Conservation (phyloP, 2,888 invertebrate species). For the Hemicrepidius hirtus region DNA sequence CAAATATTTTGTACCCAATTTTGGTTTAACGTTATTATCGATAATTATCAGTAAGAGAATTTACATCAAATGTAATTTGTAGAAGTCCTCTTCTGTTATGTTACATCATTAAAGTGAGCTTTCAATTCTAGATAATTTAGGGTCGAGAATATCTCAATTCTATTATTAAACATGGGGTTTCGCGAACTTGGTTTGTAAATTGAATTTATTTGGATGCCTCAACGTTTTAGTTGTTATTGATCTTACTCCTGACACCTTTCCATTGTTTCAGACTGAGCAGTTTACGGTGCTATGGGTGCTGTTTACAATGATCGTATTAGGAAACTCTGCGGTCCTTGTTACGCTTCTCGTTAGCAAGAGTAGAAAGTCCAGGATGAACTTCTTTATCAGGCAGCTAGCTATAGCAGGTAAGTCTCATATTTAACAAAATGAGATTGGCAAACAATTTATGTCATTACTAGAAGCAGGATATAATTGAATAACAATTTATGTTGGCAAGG, state of each 20-base stretch:
- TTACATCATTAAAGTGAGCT: background rate
- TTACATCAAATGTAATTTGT: conserved; percentile 6
- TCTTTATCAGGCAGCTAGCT: conserved; percentile 81
- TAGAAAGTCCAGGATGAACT: conserved; percentile 81
- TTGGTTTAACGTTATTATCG: too few species aligned
- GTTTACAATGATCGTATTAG: conserved; percentile 78
- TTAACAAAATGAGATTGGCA: too few species aligned
- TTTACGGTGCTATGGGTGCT: conserved; percentile 78
- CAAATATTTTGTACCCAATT: too few species aligned
- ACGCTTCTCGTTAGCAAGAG: conserved; percentile 77
- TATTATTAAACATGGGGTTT: conserved; percentile 21
- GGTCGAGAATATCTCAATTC: background rate
- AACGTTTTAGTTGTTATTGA: conserved; percentile 28
- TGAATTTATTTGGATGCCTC: conserved; percentile 32
- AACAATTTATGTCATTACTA: too few species aligned
- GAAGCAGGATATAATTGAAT: too few species aligned
- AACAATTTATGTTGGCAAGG: too few species aligned
- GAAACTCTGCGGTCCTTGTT: conserved; percentile 78
- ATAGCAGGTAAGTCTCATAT: conserved; percentile 75
- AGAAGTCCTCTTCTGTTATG: background rate
- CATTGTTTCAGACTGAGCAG: conserved; percentile 77
- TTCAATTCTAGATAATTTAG: background rate
- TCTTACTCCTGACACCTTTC: conserved; percentile 26
- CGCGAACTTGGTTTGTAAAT: conserved; percentile 22
- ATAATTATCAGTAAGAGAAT: too few species aligned